These are phyloP conservation scores for Stegodyphus mimosarum DNA, from an alignment of 1,140 invertebrate species.

Conservation along the genomic window DNA sequence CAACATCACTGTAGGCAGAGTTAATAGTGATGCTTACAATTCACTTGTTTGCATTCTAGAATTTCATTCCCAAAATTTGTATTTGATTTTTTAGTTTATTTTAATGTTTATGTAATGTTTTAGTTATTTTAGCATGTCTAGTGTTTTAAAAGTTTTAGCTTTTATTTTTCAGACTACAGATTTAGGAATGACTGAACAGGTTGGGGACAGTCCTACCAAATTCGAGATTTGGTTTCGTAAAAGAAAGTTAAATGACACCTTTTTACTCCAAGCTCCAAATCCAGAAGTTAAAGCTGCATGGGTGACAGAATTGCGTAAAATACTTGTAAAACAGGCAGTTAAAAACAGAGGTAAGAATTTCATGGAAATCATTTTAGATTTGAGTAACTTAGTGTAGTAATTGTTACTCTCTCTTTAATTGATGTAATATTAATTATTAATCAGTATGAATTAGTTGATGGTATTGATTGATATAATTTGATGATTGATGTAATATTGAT, in stretches of 20 bases:
- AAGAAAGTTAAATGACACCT: constrained; percentile 58
- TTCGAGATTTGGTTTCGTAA: constrained; percentile 63
- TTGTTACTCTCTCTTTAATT: neutral
- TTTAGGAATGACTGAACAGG: constrained; percentile 60
- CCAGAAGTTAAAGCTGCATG: constrained; percentile 58
- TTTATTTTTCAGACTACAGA: constrained; percentile 57
- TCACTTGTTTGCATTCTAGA: no score
- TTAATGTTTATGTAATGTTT: no score
- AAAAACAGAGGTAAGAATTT: constrained; percentile 52
- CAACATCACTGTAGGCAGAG: no score
- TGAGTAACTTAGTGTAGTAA: neutral
- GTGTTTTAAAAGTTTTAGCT: neutral
- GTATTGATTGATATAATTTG: no score
- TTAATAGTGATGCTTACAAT: no score
- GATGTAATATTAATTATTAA: neutral
- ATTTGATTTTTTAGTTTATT: no score
- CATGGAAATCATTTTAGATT: neutral
- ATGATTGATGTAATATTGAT: no score
- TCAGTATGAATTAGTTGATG: neutral
- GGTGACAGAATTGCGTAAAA: constrained; percentile 47
- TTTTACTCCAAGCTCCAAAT: constrained; percentile 58
- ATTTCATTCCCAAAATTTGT: no score
- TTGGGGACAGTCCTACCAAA: constrained; percentile 62
- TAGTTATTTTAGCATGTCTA: no score
- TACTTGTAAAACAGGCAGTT: constrained; percentile 57